Evolutionary conservation across 2,888 invertebrate genomes (phyloP).

Genomic region (Phyto melanocephala): DNA sequence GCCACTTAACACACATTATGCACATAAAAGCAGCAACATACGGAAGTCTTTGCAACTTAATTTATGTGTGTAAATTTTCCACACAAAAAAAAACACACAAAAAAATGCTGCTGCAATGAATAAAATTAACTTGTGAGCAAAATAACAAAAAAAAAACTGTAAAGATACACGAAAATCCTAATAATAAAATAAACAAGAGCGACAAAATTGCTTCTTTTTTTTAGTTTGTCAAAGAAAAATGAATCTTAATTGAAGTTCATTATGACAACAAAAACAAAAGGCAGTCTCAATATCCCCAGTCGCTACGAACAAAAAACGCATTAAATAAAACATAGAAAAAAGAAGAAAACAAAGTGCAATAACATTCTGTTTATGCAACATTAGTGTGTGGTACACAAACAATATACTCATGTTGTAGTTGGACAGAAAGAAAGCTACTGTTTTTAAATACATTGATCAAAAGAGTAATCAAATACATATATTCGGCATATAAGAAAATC

Average conservation of each 20-base stretch:
- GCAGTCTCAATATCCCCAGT: too few relatives aligned
- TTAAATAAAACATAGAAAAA: background rate
- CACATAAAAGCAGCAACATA: conserved; percentile 41
- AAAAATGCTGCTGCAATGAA: conserved; percentile 43
- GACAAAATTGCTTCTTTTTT: conserved; percentile 17
- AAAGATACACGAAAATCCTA: background rate
- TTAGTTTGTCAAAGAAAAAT: conserved; percentile 20
- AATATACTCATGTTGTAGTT: background rate
- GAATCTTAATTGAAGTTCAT: conserved; percentile 62
- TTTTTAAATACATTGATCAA: too few relatives aligned
- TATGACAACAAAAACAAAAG: conserved; percentile 50
- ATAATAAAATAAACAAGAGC: conserved; percentile 36
- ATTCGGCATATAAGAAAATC: too few relatives aligned
- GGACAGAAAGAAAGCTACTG: background rate
- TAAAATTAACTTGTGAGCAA: conserved; percentile 45
- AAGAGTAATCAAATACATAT: too few relatives aligned
- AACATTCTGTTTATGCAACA: conserved; percentile 10
- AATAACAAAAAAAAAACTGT: background rate
- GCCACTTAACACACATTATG: conserved; percentile 53
- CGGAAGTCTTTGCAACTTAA: conserved; percentile 63
- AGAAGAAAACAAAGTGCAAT: conserved; percentile 38
- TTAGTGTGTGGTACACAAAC: background rate
- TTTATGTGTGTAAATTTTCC: conserved; percentile 55
- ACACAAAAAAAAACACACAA: too few relatives aligned
- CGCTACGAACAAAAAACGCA: background rate